Evolutionary conservation across 2,113 vertebrate genomes (phyloP), one percentile per base, ranked within the genome.

Genomic region (Tyto alba): DNA sequence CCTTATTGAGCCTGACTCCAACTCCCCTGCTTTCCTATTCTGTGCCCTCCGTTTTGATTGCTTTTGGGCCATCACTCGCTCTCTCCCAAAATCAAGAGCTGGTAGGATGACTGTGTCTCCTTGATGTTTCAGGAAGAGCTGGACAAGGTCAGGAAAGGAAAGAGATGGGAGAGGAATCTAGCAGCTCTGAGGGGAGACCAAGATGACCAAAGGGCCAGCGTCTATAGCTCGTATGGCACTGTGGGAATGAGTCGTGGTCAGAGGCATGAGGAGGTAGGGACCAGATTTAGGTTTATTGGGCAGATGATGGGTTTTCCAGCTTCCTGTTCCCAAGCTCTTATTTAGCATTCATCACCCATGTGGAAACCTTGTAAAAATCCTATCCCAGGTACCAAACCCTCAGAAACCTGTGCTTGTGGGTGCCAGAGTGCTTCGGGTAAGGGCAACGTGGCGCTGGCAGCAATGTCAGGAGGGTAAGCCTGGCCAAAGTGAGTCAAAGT

Each of bases 81-180:
- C 89, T 88, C 88, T 95, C 50, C 74, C 66, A 53, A 81, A 96
- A 81, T 95, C 78, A 95, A 79, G 80, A 81, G 48, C 34, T 89
- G 30, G 26, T 82, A 67, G 64, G 7, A 36, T 84, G 68, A 82
- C 88, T 92, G 48, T 94, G 77, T 92, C 43, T 77, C n/a, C 66
- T 74, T 93, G 88, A 50, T 94, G 41, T 80, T 89, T 77, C 0
- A 0, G 71, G 41, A 53, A 43, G 66, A 92, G 81, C 40, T 85
- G 57, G 56, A 77, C 53, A 91, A 91, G 81, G 52, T 21, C 60
- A 41, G 43, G 56, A 48, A 86, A 82, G 43, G 11, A 64, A 53
- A 53, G 50, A 74, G 69, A 55, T 16, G 17, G 21, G 34, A 56
- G 52, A 69, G 45, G 63, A 78, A 19, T 88, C 56, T 10, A 75